A percentile compares a stretch with the other conserved stretches of the same genome.
phyloP scores from a whole-genome alignment of 2,113 vertebrate species.

The Aramus guarauna region DNA sequence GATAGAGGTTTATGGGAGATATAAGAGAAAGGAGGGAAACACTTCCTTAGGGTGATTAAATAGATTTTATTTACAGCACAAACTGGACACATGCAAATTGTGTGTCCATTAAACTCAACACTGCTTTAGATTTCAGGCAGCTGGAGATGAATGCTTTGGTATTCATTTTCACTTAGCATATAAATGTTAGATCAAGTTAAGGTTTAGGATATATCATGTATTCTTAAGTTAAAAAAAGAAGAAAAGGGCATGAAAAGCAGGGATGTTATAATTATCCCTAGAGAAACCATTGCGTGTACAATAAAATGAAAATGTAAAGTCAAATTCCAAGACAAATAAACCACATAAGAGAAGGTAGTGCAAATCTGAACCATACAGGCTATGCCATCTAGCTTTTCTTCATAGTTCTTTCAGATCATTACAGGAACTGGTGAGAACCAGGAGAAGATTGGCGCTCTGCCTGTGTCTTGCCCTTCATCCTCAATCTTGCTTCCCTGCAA shows the following conservation, averaged over 20 bases:
- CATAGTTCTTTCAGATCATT: neutral
- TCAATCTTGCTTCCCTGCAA: neutral
- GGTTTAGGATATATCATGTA: neutral
- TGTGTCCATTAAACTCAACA: neutral
- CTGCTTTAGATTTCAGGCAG: constrained; percentile 19
- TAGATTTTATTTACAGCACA: constrained; percentile 47
- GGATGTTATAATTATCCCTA: neutral
- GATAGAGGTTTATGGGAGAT: constrained; percentile 46
- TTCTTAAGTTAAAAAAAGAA: neutral
- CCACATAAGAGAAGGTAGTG: neutral
- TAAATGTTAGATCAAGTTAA: neutral
- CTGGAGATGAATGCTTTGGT: neutral
- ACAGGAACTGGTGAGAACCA: neutral
- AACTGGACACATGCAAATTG: constrained; percentile 34
- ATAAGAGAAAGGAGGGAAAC: neutral
- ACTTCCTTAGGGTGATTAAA: constrained; percentile 30
- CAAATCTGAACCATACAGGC: neutral
- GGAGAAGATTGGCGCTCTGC: neutral
- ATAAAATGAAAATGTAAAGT: neutral
- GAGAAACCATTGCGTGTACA: neutral
- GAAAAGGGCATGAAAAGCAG: neutral
- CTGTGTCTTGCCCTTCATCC: neutral
- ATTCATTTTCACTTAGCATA: constrained; percentile 1
- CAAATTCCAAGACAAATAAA: neutral
- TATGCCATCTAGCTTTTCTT: neutral